These are phyloP conservation scores for Cheilosia vulpina DNA, from an alignment of 2,888 invertebrate species.

Conservation along the genomic window DNA sequence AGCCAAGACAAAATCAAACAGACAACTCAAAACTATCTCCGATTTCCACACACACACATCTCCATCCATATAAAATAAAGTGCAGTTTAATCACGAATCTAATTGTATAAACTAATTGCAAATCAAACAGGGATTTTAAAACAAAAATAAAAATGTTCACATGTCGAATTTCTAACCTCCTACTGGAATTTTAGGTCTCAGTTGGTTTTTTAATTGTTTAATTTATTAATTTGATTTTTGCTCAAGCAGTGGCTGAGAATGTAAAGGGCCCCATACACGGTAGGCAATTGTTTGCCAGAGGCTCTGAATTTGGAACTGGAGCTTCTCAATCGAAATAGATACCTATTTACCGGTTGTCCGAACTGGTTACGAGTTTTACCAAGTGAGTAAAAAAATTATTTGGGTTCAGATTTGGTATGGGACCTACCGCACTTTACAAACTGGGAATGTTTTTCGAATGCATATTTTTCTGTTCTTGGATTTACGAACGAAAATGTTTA, in stretches of 20 bases:
- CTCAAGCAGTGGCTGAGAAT: background rate
- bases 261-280: background rate
- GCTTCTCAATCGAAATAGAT: too few relatives aligned
- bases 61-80: conserved; percentile 69
- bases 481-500: too few relatives aligned
- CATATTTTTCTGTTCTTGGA: too few relatives aligned
- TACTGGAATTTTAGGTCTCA: background rate
- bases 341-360: too few relatives aligned
- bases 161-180: conserved; percentile 30
- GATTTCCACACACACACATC: conserved; percentile 67
- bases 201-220: background rate
- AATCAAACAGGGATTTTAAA: conserved; percentile 72
- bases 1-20: conserved; percentile 50
- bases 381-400: too few relatives aligned
- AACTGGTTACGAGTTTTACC: too few relatives aligned
- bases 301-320: too few relatives aligned
- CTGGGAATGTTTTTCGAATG: too few relatives aligned
- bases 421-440: too few relatives aligned
- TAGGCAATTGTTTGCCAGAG: too few relatives aligned
- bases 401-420: too few relatives aligned
- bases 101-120: conserved; percentile 61
- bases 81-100: conserved; percentile 39
- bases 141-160: conserved; percentile 40
- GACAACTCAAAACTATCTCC: conserved; percentile 72
- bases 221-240: background rate